Conservation (phyloP, 2,888 invertebrate species). For the Leucoptera coffeella region DNA sequence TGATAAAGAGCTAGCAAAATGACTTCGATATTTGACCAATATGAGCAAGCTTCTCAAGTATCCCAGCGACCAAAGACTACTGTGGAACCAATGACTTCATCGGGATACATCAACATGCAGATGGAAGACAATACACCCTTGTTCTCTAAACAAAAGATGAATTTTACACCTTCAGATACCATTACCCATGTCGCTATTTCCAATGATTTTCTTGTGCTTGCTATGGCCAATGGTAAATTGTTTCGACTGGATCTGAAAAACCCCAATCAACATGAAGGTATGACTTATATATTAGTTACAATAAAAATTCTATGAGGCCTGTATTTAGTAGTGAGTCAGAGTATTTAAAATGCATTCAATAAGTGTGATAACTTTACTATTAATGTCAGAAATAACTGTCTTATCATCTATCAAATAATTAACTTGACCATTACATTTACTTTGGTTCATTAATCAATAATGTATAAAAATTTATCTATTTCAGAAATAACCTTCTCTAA, state of each 20-base stretch:
- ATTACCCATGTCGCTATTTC: slow-evolving; percentile 77
- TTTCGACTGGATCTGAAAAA: slow-evolving; percentile 76
- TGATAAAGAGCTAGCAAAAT: no score
- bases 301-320: no score
- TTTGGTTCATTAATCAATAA: no score
- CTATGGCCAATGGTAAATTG: slow-evolving; percentile 76
- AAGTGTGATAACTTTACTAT: no score
- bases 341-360: no score
- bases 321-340: no score
- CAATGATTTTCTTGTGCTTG: slow-evolving; percentile 76
- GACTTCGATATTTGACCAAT: slow-evolving; percentile 82
- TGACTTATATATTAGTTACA: no score
- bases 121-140: slow-evolving; percentile 74
- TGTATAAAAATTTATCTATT: background rate
- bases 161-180: slow-evolving; percentile 69
- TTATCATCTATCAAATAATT: no score
- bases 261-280: slow-evolving; percentile 74
- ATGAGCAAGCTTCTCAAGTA: slow-evolving; percentile 68
- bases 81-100: slow-evolving; percentile 38
- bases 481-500: slow-evolving; percentile 69
- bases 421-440: no score
- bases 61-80: slow-evolving; percentile 25
- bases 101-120: slow-evolving; percentile 48
- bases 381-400: no score
- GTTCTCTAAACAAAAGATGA: slow-evolving; percentile 79